Evolutionary conservation across 2,797 vertebrate genomes (phyloP).

Genomic region (Takifugu rubripes): DNA sequence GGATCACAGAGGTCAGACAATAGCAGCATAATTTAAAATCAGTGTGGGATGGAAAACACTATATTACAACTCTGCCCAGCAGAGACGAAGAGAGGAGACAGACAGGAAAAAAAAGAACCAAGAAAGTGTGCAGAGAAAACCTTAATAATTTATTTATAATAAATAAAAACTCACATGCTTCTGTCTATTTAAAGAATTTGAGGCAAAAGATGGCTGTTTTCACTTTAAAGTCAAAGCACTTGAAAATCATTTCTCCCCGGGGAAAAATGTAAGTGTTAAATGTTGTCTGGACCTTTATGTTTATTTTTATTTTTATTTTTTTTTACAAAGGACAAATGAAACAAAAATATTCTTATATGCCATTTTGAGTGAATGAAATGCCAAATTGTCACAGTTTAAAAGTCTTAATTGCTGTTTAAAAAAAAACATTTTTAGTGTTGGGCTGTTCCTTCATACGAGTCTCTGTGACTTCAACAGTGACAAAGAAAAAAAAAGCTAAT

Average conservation of each 20-base stretch:
- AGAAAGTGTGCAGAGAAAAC: background rate
- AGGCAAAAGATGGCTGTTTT: too few relatives aligned
- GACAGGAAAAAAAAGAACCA: constrained; percentile 1
- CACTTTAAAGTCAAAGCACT: too few relatives aligned
- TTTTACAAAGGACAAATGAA: too few relatives aligned
- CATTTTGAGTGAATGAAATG: constrained; percentile 20
- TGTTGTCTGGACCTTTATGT: too few relatives aligned
- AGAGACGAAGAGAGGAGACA: constrained; percentile 34
- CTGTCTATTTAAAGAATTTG: background rate
- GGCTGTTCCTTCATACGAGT: constrained; percentile 11
- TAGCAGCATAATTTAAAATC: constrained; percentile 32
- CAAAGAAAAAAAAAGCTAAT: background rate
- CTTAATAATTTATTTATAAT: constrained; percentile 15
- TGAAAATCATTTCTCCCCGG: too few relatives aligned
- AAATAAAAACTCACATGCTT: constrained; percentile 9
- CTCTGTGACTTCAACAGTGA: too few relatives aligned
- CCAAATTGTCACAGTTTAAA: constrained; percentile 4
- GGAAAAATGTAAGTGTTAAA: background rate
- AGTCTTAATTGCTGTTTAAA: background rate
- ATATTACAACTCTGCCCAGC: constrained; percentile 64
- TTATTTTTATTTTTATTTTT: too few relatives aligned
- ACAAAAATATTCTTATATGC: background rate
- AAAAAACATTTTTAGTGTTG: constrained; percentile 8
- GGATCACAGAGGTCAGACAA: constrained; percentile 43
- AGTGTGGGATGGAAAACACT: constrained; percentile 22